These are phyloP conservation scores for Cepaea hortensis DNA, from an alignment of 2,888 invertebrate genomes.

Conservation along the genomic window DNA sequence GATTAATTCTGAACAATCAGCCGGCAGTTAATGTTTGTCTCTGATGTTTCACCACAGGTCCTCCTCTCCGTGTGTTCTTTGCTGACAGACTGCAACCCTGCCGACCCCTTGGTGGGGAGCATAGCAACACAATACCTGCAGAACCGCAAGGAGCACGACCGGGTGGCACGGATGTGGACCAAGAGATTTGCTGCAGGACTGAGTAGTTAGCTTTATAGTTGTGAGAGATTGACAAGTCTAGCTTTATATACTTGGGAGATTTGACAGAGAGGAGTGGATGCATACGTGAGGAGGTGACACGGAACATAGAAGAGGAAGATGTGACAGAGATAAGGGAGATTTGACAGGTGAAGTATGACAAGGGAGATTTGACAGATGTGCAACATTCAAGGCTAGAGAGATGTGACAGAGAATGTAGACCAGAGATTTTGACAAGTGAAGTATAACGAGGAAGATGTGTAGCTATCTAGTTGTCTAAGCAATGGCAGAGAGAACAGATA, in stretches of 20 bases:
- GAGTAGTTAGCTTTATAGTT: conserved; percentile 5
- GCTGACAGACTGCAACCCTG: conserved; percentile 98
- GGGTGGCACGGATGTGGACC: conserved; percentile 98
- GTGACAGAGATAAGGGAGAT: not conserved
- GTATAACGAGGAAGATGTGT: too few species aligned
- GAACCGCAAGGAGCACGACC: conserved; percentile 97
- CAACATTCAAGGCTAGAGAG: too few species aligned
- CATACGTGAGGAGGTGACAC: too few species aligned
- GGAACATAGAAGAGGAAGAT: too few species aligned
- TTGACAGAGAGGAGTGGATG: not conserved
- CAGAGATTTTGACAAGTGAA: too few species aligned
- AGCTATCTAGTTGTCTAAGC: too few species aligned
- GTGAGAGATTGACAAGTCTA: not conserved
- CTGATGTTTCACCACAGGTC: conserved; percentile 74
- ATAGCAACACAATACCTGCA: conserved; percentile 98
- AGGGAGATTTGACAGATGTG: too few species aligned
- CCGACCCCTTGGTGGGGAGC: conserved; percentile 97
- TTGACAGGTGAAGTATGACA: not conserved
- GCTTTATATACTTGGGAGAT: not conserved
- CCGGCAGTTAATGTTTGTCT: too few species aligned
- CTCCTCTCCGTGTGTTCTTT: conserved; percentile 97
- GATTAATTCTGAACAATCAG: too few species aligned
- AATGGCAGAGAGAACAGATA: too few species aligned
- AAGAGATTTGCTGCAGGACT: conserved; percentile 91
- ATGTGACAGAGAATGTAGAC: too few species aligned